Evolutionary conservation across 2,888 invertebrate species (phyloP).

Genomic region (Platycnemis pennipes): DNA sequence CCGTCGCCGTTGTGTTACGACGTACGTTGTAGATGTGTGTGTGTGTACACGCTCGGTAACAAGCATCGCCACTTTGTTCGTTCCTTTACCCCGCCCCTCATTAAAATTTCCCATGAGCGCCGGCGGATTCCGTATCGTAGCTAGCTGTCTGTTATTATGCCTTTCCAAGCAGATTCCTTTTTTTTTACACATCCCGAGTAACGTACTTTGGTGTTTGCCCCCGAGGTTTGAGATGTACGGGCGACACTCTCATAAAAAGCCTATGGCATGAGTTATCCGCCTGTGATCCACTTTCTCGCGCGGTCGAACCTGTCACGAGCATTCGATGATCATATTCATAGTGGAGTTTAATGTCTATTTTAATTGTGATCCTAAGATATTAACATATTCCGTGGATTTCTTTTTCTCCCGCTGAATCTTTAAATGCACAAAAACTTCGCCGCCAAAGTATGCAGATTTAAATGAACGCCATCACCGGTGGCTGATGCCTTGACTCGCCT

Average conservation of each 20-base stretch:
- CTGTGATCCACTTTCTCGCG: not conserved
- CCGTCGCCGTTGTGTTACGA: not conserved
- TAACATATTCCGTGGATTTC: too few species aligned
- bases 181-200: not conserved
- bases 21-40: not conserved
- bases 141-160: slow-evolving; percentile 16
- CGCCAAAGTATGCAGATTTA: too few species aligned
- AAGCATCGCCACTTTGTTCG: slow-evolving; percentile 26
- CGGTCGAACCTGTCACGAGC: not conserved
- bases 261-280: not conserved
- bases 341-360: not conserved
- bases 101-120: slow-evolving; percentile 4
- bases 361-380: too few species aligned
- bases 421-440: too few species aligned
- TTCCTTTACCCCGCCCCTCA: not conserved
- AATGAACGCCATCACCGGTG: too few species aligned
- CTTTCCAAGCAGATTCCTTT: not conserved
- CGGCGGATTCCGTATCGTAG: not conserved
- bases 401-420: too few species aligned
- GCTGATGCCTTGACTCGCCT: too few species aligned
- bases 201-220: not conserved
- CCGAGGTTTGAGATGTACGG: not conserved
- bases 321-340: not conserved
- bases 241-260: not conserved
- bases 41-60: slow-evolving; percentile 3